Evolutionary conservation across 2,113 vertebrate species (phyloP).

Genomic region (Cyanocitta stelleri): DNA sequence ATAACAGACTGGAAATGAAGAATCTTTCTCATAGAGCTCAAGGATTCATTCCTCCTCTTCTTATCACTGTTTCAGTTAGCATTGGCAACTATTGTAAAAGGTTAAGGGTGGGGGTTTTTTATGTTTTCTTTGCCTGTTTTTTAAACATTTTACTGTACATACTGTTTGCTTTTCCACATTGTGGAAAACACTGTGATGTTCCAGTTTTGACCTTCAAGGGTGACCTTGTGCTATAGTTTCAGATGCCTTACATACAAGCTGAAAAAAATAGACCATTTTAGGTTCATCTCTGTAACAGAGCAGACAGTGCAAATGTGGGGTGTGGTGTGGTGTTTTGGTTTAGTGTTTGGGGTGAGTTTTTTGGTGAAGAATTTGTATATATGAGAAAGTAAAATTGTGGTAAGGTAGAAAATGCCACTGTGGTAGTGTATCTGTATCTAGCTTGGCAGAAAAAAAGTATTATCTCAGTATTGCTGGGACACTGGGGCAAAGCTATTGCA

Average conservation of each 20-base stretch:
- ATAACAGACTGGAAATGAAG: background rate
- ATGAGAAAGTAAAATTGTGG: background rate
- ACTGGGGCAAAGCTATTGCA: background rate
- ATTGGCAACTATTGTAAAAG: background rate
- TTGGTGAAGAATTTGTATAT: background rate
- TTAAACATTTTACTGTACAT: background rate
- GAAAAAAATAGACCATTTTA: background rate
- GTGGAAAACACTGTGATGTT: background rate
- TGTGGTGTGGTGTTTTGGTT: background rate
- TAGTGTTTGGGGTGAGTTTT: background rate
- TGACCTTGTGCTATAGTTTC: background rate
- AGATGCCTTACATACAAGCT: background rate
- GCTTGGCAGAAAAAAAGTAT: background rate
- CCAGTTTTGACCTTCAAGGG: background rate
- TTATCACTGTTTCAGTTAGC: background rate
- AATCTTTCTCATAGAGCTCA: background rate
- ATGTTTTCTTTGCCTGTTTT: background rate
- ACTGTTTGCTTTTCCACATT: background rate
- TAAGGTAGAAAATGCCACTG: background rate
- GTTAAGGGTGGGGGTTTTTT: rapidly evolving
- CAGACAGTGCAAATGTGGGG: background rate
- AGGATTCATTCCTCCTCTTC: background rate
- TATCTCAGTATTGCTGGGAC: background rate
- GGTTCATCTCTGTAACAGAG: background rate
- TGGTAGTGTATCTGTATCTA: background rate